phyloP scores from a whole-genome alignment of 2,797 vertebrate species.

The Melanotaenia pygmaea region DNA sequence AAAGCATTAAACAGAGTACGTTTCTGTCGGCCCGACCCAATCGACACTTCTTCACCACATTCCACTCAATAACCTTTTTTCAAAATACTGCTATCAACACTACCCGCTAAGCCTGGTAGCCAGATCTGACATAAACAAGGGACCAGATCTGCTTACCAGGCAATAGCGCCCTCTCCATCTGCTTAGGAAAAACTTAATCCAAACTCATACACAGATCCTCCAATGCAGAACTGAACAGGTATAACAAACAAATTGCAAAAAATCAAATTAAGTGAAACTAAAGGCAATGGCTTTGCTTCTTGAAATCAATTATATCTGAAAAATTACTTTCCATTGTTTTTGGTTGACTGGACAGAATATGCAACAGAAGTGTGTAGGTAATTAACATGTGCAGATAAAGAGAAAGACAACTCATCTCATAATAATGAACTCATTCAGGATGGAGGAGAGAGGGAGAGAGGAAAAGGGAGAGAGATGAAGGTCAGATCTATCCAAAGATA shows the following conservation, averaged over 20 bases:
- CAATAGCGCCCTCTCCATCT: slow-evolving; percentile 71
- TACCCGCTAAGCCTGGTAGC: slow-evolving; percentile 76
- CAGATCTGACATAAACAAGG: slow-evolving; percentile 69
- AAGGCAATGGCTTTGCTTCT: slow-evolving; percentile 76
- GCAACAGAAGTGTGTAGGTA: slow-evolving; percentile 86
- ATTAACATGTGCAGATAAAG: slow-evolving; percentile 87
- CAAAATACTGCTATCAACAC: slow-evolving; percentile 65
- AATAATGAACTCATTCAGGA: slow-evolving; percentile 88
- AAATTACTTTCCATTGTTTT: slow-evolving; percentile 75
- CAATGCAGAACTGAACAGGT: slow-evolving; percentile 83
- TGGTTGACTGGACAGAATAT: slow-evolving; percentile 83
- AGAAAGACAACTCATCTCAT: slow-evolving; percentile 87
- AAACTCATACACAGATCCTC: slow-evolving; percentile 80
- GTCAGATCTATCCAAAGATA: slow-evolving; percentile 84
- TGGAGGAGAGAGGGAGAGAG: slow-evolving; percentile 82
- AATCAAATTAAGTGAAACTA: slow-evolving; percentile 85
- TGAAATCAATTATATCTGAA: slow-evolving; percentile 59
- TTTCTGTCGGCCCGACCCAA: slow-evolving; percentile 49
- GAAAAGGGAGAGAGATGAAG: slow-evolving; percentile 79
- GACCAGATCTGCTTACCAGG: slow-evolving; percentile 78
- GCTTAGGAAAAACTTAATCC: slow-evolving; percentile 68
- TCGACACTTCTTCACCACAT: slow-evolving; percentile 62
- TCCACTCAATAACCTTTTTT: slow-evolving; percentile 70
- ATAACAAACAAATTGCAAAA: slow-evolving; percentile 84
- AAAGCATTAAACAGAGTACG: slow-evolving; percentile 77